Base-by-base conservation (phyloP, 2,888 invertebrate species). In the Drosophila kokeensis region DNA sequence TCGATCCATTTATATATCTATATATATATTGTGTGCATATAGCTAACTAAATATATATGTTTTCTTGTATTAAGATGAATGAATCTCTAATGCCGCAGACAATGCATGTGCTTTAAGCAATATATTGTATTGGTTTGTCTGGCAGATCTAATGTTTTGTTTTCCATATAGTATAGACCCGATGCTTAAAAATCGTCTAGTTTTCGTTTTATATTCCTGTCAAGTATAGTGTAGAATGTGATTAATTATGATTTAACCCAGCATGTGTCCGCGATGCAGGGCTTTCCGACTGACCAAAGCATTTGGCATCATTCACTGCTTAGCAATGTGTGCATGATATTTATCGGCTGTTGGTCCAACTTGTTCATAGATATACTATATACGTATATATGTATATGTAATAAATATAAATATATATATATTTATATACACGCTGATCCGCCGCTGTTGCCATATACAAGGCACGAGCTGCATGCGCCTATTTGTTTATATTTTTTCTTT, bases 191-290 rank as follows among this genome's bases (percentile, higher is more conserved):
- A 73, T 69, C 30, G 40, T 54, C 21, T 55, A 62, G 55, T 52
- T 48, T 75, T 52, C 52, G 18, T 54, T 57, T 66, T 62, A 52
- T 24, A 59, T 57, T 7, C n/a, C n/a, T 24, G 52, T 29, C 59
- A 54, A 15, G 24, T 53, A 76, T 62, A 7, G 3, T 29, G 50
- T 50, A 40, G 13, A 54, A 60, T 69, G 66, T 76, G 77, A 89
- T 87, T 89, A 83, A 87, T 87, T 64, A 58, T 83, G 89, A 89
- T 77, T 74, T 83, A 79, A 81, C 70, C 49, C 54, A 69, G 69
- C 87, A 87, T 83, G 73, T 78, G 90, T 66, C 65, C 40, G 29
- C 53, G 29, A 49, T 55, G 34, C 61, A 36, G 55, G 55, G 45
- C 36, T 40, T 30, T 13, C 8, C 38, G 57, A 64, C 68, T 79